Conservation (phyloP, 2,797 vertebrate species). For the Myripristis murdjan region DNA sequence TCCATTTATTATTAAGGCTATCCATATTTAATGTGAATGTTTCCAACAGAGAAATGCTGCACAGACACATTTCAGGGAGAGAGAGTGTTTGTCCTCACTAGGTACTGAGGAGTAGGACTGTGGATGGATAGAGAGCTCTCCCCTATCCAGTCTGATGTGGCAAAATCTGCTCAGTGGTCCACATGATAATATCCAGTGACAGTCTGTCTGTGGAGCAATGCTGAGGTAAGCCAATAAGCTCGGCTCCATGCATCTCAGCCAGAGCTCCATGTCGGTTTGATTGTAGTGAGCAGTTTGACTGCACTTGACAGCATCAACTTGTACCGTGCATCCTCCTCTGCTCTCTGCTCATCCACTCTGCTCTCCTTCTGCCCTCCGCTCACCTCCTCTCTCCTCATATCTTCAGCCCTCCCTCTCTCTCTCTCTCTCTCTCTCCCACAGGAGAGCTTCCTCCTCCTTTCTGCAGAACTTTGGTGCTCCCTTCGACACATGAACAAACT, state of each 20-base stretch:
- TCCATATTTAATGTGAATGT: slow-evolving; percentile 82
- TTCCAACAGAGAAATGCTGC: slow-evolving; percentile 56
- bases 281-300: slow-evolving; percentile 53
- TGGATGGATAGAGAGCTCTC: slow-evolving; percentile 44
- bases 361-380: slow-evolving; percentile 10
- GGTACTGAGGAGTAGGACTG: slow-evolving; percentile 52
- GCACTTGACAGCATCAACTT: slow-evolving; percentile 47
- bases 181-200: slow-evolving; percentile 80
- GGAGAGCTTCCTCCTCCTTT: neutral
- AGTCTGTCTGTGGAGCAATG: slow-evolving; percentile 75
- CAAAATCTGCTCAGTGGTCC: slow-evolving; percentile 65
- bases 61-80: slow-evolving; percentile 68
- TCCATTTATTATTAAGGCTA: slow-evolving; percentile 75
- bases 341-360: slow-evolving; percentile 11
- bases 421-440: slow-evolving; percentile 2
- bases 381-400: neutral
- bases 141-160: slow-evolving; percentile 57
- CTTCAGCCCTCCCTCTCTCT: neutral
- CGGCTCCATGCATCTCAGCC: slow-evolving; percentile 55
- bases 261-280: slow-evolving; percentile 60
- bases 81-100: slow-evolving; percentile 41
- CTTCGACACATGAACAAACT: slow-evolving; percentile 4
- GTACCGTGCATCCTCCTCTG: slow-evolving; percentile 27
- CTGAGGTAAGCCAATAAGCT: slow-evolving; percentile 77
- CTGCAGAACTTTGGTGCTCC: slow-evolving; percentile 4